These are phyloP conservation scores for Prunella himalayana DNA, from an alignment of 2,113 vertebrate species.

Conservation along the genomic window DNA sequence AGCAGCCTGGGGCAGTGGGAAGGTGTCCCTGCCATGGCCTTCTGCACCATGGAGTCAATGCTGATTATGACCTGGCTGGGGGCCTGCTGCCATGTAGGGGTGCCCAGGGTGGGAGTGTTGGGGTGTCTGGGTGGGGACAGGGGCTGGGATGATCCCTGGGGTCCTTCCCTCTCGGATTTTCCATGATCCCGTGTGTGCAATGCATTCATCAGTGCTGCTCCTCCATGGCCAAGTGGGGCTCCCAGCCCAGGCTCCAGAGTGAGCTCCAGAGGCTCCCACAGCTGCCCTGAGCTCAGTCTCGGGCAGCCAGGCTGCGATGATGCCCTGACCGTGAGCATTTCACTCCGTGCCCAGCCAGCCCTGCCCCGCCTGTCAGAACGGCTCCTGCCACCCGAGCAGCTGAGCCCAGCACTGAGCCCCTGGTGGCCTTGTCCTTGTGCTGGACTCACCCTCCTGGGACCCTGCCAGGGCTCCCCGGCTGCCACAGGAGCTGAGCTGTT, in stretches of 20 bases:
- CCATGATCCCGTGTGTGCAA: background rate
- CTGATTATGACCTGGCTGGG: no score
- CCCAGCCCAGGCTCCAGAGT: background rate
- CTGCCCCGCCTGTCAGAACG: accelerated
- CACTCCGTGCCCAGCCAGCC: accelerated
- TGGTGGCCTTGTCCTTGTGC: background rate
- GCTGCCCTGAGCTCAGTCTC: background rate
- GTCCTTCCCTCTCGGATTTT: background rate
- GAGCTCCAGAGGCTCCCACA: background rate
- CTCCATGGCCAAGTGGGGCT: background rate
- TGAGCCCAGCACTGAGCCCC: no score
- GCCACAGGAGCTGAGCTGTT: background rate
- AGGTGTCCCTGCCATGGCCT: no score
- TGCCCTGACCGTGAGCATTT: accelerated
- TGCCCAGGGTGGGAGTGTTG: background rate
- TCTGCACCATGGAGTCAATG: no score
- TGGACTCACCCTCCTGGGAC: background rate
- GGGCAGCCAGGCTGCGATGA: background rate
- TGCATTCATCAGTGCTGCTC: accelerated
- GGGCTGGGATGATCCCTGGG: background rate
- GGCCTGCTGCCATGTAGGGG: no score
- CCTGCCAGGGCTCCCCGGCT: background rate
- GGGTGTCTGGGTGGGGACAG: background rate
- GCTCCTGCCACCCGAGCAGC: accelerated
- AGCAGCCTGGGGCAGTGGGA: no score